Conservation (phyloP, 2,888 invertebrate species). For the Chalcosyrphus nemorum region DNA sequence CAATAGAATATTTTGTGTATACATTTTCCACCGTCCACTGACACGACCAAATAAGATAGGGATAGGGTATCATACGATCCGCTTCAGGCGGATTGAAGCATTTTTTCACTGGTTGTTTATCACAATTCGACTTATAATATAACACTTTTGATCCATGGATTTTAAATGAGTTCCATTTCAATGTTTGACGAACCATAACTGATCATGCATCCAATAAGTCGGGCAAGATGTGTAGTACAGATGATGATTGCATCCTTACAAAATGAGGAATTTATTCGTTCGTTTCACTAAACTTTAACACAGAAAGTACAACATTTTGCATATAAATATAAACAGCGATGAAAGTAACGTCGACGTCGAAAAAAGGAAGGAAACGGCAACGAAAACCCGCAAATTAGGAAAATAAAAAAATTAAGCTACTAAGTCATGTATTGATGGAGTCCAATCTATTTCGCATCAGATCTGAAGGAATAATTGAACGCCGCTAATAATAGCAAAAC, state of each 20-base stretch:
- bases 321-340: conserved; percentile 8
- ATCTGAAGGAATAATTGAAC: too few species aligned
- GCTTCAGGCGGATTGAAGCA: too few species aligned
- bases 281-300: conserved; percentile 13
- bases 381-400: background rate
- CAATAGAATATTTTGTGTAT: too few species aligned
- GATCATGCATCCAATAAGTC: background rate
- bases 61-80: too few species aligned
- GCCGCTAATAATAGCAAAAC: too few species aligned
- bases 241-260: background rate
- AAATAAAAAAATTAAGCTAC: background rate
- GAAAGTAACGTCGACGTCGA: conserved; percentile 32
- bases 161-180: background rate
- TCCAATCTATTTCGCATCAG: too few species aligned
- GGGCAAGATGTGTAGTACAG: background rate
- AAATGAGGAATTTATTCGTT: background rate
- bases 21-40: too few species aligned
- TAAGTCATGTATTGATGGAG: too few species aligned
- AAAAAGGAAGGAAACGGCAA: background rate
- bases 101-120: too few species aligned
- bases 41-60: too few species aligned
- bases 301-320: conserved; percentile 1
- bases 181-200: background rate
- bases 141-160: background rate
- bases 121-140: background rate